Evolutionary conservation across 2,113 vertebrate species (phyloP).

Genomic region (Psittacula cyanocephala): DNA sequence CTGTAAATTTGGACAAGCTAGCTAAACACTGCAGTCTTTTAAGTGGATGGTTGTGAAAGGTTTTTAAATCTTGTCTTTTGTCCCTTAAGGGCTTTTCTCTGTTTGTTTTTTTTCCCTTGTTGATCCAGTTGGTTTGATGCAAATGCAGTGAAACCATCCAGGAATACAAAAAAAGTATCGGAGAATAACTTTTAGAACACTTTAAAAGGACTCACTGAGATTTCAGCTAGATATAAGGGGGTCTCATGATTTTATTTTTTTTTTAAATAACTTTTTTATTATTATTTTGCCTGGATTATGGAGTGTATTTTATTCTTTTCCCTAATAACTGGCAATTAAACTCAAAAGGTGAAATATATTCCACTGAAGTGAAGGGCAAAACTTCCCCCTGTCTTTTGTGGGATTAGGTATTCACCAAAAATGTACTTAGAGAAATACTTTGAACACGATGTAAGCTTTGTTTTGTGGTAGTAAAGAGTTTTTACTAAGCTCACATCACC

Average conservation of each 20-base stretch:
- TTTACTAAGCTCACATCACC: background rate
- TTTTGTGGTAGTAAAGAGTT: background rate
- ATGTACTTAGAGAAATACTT: background rate
- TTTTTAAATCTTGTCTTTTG: constrained; percentile 35
- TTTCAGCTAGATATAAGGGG: background rate
- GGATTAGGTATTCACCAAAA: background rate
- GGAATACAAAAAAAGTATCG: background rate
- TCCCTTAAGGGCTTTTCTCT: background rate
- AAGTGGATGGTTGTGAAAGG: constrained; percentile 28
- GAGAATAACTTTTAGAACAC: constrained; percentile 4
- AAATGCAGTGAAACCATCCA: background rate
- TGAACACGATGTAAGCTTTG: background rate
- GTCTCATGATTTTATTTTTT: background rate
- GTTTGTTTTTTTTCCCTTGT: background rate
- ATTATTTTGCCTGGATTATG: background rate
- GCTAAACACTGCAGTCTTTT: constrained; percentile 33
- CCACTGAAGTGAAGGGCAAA: background rate
- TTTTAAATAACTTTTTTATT: background rate
- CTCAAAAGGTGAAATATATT: background rate
- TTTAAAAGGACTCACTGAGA: background rate
- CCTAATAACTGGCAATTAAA: background rate
- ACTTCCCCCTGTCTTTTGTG: background rate
- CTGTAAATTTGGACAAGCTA: constrained; percentile 42
- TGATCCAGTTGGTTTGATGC: constrained; percentile 28
- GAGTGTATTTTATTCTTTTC: background rate